A percentile compares a stretch with the other conserved stretches of the same genome.
phyloP scores from a whole-genome alignment of 2,888 invertebrate genomes.

The Drosophila cracens region DNA sequence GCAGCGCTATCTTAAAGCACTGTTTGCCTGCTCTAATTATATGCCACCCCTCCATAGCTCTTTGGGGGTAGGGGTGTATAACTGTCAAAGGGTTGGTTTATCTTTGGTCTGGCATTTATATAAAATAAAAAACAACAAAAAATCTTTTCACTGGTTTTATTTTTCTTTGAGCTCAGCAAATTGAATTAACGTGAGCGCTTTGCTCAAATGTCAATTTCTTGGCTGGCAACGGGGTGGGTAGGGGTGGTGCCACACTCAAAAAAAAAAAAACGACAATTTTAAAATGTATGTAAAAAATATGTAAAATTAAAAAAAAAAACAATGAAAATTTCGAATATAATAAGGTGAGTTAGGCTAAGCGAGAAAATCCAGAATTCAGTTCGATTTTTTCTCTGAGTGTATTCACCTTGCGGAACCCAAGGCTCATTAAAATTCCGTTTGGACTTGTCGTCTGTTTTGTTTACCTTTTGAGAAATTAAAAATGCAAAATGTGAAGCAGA shows the following conservation, averaged over 20 bases:
- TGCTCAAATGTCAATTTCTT: slow-evolving; percentile 67
- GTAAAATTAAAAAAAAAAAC: too few relatives aligned
- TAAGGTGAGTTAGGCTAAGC: neutral
- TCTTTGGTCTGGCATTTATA: slow-evolving; percentile 60
- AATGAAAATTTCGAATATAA: neutral
- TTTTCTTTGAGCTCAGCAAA: slow-evolving; percentile 77
- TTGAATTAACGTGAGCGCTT: slow-evolving; percentile 77
- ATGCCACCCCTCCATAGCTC: slow-evolving; percentile 59
- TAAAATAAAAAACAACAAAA: slow-evolving; percentile 12
- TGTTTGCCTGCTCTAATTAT: slow-evolving; percentile 74
- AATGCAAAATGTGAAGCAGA: slow-evolving; percentile 70
- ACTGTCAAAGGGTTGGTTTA: slow-evolving; percentile 70
- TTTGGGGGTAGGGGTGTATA: neutral
- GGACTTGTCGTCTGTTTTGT: slow-evolving; percentile 69
- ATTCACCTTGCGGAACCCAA: slow-evolving; percentile 67
- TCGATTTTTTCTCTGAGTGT: neutral
- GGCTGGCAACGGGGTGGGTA: slow-evolving; percentile 1
- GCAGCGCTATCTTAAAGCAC: slow-evolving; percentile 18
- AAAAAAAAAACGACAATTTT: neutral
- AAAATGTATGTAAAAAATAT: neutral
- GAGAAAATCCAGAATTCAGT: neutral
- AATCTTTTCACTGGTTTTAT: slow-evolving; percentile 76
- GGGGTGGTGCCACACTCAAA: neutral
- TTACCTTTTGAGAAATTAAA: slow-evolving; percentile 82
- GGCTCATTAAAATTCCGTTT: slow-evolving; percentile 78